A percentile compares a stretch with the other conserved stretches of the same genome.
Evolutionary conservation across 2,113 vertebrate species (phyloP).

Genomic region (Rhynchopsitta pachyrhyncha): DNA sequence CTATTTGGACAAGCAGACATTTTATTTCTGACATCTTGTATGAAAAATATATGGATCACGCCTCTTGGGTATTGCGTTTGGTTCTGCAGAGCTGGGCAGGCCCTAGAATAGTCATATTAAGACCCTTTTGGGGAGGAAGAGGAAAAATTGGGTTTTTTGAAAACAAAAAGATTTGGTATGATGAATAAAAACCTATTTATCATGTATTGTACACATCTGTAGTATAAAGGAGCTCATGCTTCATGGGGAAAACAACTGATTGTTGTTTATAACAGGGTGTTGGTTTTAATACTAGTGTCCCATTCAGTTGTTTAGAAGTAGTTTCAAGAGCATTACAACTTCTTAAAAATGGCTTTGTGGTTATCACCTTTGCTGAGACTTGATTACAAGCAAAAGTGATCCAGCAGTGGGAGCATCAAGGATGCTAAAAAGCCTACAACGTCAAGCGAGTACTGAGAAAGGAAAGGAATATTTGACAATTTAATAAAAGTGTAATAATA

Average conservation of each 20-base stretch:
- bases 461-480: not conserved
- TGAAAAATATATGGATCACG: not conserved
- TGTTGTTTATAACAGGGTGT: not conserved
- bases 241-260: not conserved
- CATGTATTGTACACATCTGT: not conserved
- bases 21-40: not conserved
- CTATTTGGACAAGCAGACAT: not conserved
- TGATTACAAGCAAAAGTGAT: not conserved
- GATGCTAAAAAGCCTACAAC: not conserved
- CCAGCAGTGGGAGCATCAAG: not conserved
- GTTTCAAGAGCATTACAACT: not conserved
- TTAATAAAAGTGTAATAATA: not conserved
- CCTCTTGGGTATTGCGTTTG: not conserved
- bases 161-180: not conserved
- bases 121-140: not conserved
- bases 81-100: not conserved
- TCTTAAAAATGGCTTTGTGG: not conserved
- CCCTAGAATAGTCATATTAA: not conserved
- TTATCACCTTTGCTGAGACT: not conserved
- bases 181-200: not conserved
- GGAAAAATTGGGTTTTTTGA: accelerated
- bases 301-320: not conserved
- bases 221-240: not conserved
- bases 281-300: not conserved
- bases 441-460: not conserved